Evolutionary conservation across 2,888 invertebrate genomes (phyloP), one percentile per base, ranked within the genome.

Genomic region (Apamea monoglypha): DNA sequence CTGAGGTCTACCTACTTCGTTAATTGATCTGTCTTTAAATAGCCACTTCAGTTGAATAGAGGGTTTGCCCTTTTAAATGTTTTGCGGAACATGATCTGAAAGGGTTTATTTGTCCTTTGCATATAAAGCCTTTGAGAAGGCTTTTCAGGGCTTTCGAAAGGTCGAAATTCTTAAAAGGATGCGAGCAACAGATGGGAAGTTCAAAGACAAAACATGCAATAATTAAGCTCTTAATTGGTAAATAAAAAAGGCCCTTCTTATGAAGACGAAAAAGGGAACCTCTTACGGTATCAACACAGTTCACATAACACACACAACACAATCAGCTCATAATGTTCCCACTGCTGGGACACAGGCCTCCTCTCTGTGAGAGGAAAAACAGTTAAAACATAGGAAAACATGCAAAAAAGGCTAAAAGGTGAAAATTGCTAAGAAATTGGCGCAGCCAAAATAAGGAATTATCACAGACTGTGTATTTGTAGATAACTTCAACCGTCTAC

Each of bases 11-110:
- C 53, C 12, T 40, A 14, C 70, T 56, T 64, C 7, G 63, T 72
- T 83, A 81, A 72, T 84, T 84, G 81, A 77, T 77, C 74, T 53
- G 21, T 61, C 56, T 77, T 64, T 64, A 64, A 61, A 61, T 77
- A 74, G 18, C n/a, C 70, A 69, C 61, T 74, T 66, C 25, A 63
- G 21, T 79, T 64, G 59, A 59, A 76, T n/a, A 36, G 21, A 32
- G 12, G 29, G 21, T 59, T 66, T n/a, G 53, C 16, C 25, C 18
- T 53, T 78, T 74, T 56, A 1, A 69, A 63, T 69, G 76, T 64
- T 59, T 50, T 36, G n/a, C 56, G n/a, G 12, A n/a, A 59, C 56
- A 59, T 59, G 61, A 69, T 69, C 44, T 61, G 63, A 82, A 81
- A 76, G 76, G 76, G 36, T 80, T 56, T 36, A 25, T 68, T 6